Base-by-base conservation (phyloP, 53 echinoderm and acorn worm species). In the Astropecten irregularis region DNA sequence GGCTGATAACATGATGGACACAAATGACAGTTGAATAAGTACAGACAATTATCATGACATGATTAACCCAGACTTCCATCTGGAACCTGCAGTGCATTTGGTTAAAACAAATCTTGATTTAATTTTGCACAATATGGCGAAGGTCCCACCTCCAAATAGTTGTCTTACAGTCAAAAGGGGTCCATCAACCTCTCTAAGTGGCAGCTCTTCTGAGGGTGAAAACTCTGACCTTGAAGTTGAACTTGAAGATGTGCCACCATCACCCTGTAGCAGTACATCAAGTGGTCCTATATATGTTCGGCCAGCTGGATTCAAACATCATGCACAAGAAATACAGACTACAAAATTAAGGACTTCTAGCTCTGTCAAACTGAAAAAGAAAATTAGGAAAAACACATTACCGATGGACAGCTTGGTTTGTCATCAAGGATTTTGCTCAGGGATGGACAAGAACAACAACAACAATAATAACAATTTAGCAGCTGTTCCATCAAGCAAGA, bases 181-280 rank as follows among this genome's bases (percentile, higher is more conserved):
- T 4, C 93, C 96, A n/a, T 72, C 93, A 2, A 83, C 91, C 38
- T 76, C 96, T 29, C 93, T 93, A 23, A 95, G 96, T 49, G 87
- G 91, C 18, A 86, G 89, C 55, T 90, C 90, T 28, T 95, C 92
- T 34, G 93, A 91, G 85, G 91, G 89, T 47, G 96, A 96, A 51
- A 88, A 85, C 47, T 93, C 93, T 18, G 96, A 96, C 55, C 89
- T 87, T 20, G 95, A 95, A 81, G 93, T 91, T 18, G 96, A 96
- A 48, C 89, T 87, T 20, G 95, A 95, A 81, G 93, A 93, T 23
- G 81, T 93, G 59, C 89, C 95, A 32, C 91, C 93, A 3, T 96
- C 96, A 63, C 96, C 96, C 19, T 93, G 93, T 70, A 93, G 93
- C 67, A 96, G 96, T 54, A 96, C 96, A 21, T 93, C 96, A 21